Conservation (phyloP, 2,797 vertebrate species). For the Parauchenoglanis ngamensis region DNA sequence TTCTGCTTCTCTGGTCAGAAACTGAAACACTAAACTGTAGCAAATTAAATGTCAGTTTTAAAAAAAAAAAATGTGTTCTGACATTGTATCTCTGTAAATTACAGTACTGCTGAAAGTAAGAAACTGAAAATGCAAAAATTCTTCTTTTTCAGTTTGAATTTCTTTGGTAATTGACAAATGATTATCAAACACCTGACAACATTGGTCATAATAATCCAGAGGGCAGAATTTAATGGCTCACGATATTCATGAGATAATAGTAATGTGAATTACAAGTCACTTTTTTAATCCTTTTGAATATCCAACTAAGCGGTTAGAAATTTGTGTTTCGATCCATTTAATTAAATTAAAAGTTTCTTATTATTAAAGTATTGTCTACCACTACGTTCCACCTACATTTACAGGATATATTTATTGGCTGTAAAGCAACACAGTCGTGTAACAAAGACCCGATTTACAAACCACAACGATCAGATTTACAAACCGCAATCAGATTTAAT, state of each 20-base stretch:
- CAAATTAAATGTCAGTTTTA: conserved; percentile 19
- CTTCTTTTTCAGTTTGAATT: neutral
- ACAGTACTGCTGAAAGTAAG: neutral
- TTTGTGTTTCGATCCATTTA: neutral
- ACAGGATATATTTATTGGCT: neutral
- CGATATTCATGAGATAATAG: neutral
- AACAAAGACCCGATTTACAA: neutral
- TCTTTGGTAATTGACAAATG: neutral
- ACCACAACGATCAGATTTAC: neutral
- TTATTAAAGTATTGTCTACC: neutral
- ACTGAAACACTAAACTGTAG: conserved; percentile 15
- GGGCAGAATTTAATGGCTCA: neutral
- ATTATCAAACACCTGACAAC: neutral
- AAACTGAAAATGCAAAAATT: neutral
- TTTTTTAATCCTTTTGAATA: neutral
- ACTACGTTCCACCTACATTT: neutral
- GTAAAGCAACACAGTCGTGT: neutral
- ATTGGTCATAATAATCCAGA: neutral
- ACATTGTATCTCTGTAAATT: conserved; percentile 11
- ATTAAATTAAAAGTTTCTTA: neutral
- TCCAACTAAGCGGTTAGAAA: neutral
- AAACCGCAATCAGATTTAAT: neutral
- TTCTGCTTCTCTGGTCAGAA: conserved; percentile 21
- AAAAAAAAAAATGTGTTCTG: neutral
- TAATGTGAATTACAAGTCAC: neutral